Evolutionary conservation across 2,797 vertebrate genomes (phyloP).

Genomic region (Cirrhinus molitorella): DNA sequence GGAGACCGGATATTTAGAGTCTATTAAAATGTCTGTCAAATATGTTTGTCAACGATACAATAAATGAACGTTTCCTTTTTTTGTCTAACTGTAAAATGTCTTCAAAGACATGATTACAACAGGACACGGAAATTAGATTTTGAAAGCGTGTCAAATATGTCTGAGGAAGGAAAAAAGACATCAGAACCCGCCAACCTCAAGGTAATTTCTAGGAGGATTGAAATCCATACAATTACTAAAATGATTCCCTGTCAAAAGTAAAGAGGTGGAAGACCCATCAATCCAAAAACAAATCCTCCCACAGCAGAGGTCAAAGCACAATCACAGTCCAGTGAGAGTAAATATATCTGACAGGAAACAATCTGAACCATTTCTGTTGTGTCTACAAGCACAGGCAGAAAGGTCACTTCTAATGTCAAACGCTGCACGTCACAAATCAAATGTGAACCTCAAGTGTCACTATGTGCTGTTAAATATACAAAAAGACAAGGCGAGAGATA

Average conservation of each 20-base stretch:
- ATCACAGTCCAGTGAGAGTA: slow-evolving; percentile 22
- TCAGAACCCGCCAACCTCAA: background rate
- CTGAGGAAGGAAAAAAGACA: slow-evolving; percentile 14
- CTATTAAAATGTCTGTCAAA: slow-evolving; percentile 47
- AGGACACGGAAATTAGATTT: slow-evolving; percentile 31
- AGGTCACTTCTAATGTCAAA: slow-evolving; percentile 26
- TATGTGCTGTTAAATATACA: background rate
- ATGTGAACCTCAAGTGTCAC: background rate
- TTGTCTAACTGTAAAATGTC: slow-evolving; percentile 14
- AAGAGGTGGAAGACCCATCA: background rate
- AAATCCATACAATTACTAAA: slow-evolving; percentile 23
- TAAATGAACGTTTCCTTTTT: slow-evolving; percentile 20
- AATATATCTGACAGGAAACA: slow-evolving; percentile 30
- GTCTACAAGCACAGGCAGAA: slow-evolving; percentile 6
- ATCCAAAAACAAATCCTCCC: slow-evolving; percentile 19
- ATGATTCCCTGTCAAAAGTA: slow-evolving; percentile 33
- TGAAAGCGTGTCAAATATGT: slow-evolving; percentile 24
- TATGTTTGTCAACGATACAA: slow-evolving; percentile 26
- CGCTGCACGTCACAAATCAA: slow-evolving; percentile 1
- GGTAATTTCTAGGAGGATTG: background rate
- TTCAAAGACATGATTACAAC: slow-evolving; percentile 21
- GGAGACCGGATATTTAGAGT: slow-evolving; percentile 31
- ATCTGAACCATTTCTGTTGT: slow-evolving; percentile 19
- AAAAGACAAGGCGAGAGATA: slow-evolving; percentile 7
- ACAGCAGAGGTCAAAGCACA: slow-evolving; percentile 32